Evolutionary conservation across 2,888 invertebrate species (phyloP), one percentile per base, ranked within the genome.

Genomic region (Hecatera dysodea): DNA sequence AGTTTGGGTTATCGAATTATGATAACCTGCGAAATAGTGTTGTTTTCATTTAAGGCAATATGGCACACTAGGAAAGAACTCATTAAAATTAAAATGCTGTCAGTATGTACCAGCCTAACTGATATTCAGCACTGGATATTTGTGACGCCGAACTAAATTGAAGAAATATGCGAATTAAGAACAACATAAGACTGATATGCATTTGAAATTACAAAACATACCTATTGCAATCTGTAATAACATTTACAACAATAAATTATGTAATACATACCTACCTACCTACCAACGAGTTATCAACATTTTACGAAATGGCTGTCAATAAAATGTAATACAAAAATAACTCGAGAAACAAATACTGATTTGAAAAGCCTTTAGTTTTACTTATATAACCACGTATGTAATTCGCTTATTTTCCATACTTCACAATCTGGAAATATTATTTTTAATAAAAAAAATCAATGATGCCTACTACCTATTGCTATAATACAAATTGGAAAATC

Each of bases 1-100:
- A 56, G 62, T 67, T 46, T 55, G 48, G 74, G 82, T 80, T 84
- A 84, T 84, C 85, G n/a, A 8, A 27, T 67, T 39, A 11, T 67
- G 80, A 84, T 84, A 84, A 84, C 82, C 82, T 63, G 52, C 22
- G 15, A 63, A 66, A 33, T 52, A 22, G n/a, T 52, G 19, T 56
- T 60, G 33, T 39, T 62, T 53, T 42, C 36, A 48, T 39, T 56
- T 52, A 53, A 8, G 36, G 39, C 56, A 62, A 60, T 27, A 52
- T 15, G 24, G 24, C 12, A 39, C 11, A 39, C 12, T 27, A 17
- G 12, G 8, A 57, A 46, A 39, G 36, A 44, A 59, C 12, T 55
- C 19, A 57, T 19, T 29, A 3, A 55, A 52, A 50, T 56, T 48
- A 36, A 50, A 57, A 44, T 33, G 12, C 5, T 29, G 42, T 65